Conservation (phyloP, 2,113 vertebrate genomes). For the Pontoporia blainvillei region DNA sequence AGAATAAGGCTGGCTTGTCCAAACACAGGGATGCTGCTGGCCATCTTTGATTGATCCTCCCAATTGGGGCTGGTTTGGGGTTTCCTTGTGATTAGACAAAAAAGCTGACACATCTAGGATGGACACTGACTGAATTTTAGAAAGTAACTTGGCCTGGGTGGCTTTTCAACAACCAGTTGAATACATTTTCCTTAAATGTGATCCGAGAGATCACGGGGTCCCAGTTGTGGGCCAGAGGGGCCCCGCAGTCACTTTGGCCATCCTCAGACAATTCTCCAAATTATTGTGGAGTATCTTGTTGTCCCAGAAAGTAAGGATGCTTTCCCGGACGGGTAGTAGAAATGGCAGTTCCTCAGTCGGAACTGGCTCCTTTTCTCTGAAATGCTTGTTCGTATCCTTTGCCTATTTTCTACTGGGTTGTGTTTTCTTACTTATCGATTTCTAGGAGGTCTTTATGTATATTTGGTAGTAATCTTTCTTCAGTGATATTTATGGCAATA, state of each 20-base stretch:
- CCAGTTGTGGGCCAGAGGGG: background rate
- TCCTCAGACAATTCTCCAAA: background rate
- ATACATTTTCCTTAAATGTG: background rate
- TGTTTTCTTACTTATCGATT: background rate
- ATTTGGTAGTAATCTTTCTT: background rate
- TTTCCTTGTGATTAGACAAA: no score
- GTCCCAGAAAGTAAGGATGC: no score
- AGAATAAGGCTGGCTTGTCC: background rate
- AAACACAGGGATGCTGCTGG: background rate
- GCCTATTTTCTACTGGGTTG: background rate
- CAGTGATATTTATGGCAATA: background rate
- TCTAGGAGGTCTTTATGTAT: background rate
- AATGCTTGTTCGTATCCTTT: background rate
- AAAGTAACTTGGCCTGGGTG: background rate
- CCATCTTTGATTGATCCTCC: background rate
- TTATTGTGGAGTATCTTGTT: no score
- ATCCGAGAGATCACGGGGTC: background rate
- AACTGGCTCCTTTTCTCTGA: background rate
- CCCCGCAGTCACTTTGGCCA: background rate
- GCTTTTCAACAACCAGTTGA: background rate
- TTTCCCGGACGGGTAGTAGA: background rate
- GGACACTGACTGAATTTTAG: background rate
- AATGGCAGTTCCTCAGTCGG: background rate
- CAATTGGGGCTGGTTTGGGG: background rate
- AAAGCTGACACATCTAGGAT: background rate